Evolutionary conservation across 1,140 invertebrate genomes (phyloP).

Genomic region (Euura lappo): DNA sequence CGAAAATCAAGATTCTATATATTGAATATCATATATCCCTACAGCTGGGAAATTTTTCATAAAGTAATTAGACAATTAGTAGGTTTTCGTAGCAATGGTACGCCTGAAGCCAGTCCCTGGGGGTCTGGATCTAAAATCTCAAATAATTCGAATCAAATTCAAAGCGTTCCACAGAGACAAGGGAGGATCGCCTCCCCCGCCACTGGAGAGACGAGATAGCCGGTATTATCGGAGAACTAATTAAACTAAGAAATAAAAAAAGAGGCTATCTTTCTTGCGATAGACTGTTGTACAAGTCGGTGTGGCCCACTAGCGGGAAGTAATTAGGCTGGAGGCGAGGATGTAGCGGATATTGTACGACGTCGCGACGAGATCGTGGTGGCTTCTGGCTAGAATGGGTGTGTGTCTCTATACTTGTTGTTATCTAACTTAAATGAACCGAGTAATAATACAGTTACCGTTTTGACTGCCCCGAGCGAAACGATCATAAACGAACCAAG

Average conservation of each 20-base stretch:
- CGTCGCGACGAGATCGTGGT: constrained; percentile 24
- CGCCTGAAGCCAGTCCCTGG: neutral
- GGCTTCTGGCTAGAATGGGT: constrained; percentile 17
- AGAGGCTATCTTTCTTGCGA: constrained; percentile 43
- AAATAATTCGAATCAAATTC: constrained; percentile 4
- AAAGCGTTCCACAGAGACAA: constrained; percentile 6
- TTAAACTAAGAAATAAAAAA: constrained; percentile 58
- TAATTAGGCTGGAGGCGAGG: constrained; percentile 56
- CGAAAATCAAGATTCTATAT: too few relatives aligned
- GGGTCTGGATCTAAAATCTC: neutral
- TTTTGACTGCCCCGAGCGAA: constrained; percentile 35
- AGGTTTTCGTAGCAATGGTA: neutral
- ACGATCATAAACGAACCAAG: neutral
- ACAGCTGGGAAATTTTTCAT: too few relatives aligned
- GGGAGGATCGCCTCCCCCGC: constrained; percentile 10
- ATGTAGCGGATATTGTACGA: constrained; percentile 53
- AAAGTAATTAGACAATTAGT: too few relatives aligned
- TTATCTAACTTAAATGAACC: constrained; percentile 61
- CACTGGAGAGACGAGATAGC: constrained; percentile 44
- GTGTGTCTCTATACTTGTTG: constrained; percentile 31
- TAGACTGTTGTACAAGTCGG: constrained; percentile 26
- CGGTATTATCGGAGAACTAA: constrained; percentile 54
- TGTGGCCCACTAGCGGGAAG: constrained; percentile 36
- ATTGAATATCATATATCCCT: too few relatives aligned
- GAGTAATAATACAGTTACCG: constrained; percentile 56